Base-by-base conservation (phyloP, 2,113 vertebrate genomes). In the Syngnathus typhle region DNA sequence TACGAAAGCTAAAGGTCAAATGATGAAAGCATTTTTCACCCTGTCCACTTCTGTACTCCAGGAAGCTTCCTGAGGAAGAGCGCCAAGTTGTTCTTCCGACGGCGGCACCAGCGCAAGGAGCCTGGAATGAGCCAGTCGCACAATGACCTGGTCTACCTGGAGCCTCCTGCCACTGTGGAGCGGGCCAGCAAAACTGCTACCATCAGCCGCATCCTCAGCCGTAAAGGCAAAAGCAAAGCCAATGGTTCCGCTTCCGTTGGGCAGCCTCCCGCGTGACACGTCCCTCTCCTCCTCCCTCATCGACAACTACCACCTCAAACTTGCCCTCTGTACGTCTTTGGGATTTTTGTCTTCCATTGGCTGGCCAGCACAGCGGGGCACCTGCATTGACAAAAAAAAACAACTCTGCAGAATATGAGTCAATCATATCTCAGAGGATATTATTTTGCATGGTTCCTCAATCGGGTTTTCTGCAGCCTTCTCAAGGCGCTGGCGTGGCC, bases 71-170 rank as follows among this genome's bases (percentile, higher is more conserved):
- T 98, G 38, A 92, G 91, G 81, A 98, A 92, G 87, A 91, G 96
- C 0, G 94, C 95, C 0, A 98, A 93, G 89, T 89, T 98, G 37
- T 98, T 98, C 86, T 98, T 99, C 91, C 92, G 93, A 4, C 91
- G 94, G 55, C 88, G 95, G 7, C 94, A 95, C 70, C 96, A 94
- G 76, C 93, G 94, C 84, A 98, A 98, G 80, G 95, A 96, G 36
- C 95, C 95, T 0, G 93, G 95, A 13, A 94, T 98, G 95, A 99
- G 96, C 89, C 96, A 98, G 78, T 99, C 97, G 0, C 96, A 98
- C 88, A 98, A 96, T 0, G 96, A 98, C 88, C 92, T 99, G 54
- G 92, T 94, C 62, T 95, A 94, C 91, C 85, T 99, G 77, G 92
- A 97, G 85, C 93, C 93, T 70, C 90, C 93, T 0, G 60, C 87